Evolutionary conservation across 1,140 invertebrate genomes (phyloP).

Genomic region (Leptinotarsa lineolata): DNA sequence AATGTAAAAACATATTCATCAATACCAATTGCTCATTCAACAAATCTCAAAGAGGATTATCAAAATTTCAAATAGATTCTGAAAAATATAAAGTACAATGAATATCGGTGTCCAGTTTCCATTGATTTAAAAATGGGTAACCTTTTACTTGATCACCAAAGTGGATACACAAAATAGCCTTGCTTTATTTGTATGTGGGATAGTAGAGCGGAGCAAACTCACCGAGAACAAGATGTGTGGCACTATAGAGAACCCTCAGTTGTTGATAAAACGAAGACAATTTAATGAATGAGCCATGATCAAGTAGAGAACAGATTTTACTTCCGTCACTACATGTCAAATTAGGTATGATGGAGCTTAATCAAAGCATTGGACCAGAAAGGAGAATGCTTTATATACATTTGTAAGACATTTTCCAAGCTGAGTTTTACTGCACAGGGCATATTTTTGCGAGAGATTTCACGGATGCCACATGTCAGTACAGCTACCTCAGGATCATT

Average conservation of each 20-base stretch:
- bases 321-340: constrained; percentile 53
- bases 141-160: constrained; percentile 49
- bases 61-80: constrained; percentile 43
- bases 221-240: constrained; percentile 40
- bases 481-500: too few species aligned
- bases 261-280: constrained; percentile 21
- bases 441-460: too few species aligned
- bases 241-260: constrained; percentile 33
- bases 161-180: constrained; percentile 52
- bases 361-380: constrained; percentile 40
- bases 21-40: constrained; percentile 48
- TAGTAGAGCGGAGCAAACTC: constrained; percentile 44
- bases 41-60: constrained; percentile 52
- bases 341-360: constrained; percentile 39
- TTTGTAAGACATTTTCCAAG: constrained; percentile 15
- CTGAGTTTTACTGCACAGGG: too few species aligned
- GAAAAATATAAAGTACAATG: constrained; percentile 48
- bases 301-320: constrained; percentile 44
- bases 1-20: constrained; percentile 53
- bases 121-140: constrained; percentile 50
- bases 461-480: too few species aligned
- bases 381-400: not conserved
- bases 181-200: constrained; percentile 52
- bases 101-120: constrained; percentile 49
- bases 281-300: constrained; percentile 23